A percentile compares a stretch with the other conserved stretches of the same genome.
Evolutionary conservation across 2,888 invertebrate species (phyloP).

Genomic region (Cistogaster globosa): DNA sequence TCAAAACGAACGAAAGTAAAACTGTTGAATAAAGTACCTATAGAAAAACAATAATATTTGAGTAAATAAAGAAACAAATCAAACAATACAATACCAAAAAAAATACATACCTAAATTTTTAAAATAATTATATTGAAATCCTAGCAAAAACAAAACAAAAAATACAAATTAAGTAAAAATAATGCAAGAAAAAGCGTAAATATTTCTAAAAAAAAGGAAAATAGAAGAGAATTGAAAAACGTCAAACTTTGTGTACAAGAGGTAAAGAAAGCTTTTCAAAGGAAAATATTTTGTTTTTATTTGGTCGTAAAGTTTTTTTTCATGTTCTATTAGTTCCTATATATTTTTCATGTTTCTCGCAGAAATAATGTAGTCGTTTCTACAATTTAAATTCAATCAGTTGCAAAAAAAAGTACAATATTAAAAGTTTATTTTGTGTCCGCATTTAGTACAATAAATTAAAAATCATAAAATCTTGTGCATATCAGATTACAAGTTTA

Average conservation of each 20-base stretch:
- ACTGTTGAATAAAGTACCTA: constrained; percentile 70
- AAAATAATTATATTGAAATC: constrained; percentile 28
- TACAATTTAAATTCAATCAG: too few relatives aligned
- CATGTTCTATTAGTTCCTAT: too few relatives aligned
- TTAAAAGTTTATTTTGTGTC: too few relatives aligned
- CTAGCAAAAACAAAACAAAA: constrained; percentile 33
- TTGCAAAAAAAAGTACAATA: too few relatives aligned
- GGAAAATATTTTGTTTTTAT: background rate
- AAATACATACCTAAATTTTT: constrained; percentile 36
- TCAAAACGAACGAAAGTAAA: constrained; percentile 39
- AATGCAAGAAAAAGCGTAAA: constrained; percentile 66
- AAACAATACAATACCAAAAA: constrained; percentile 39
- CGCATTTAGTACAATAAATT: too few relatives aligned
- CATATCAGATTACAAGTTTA: too few relatives aligned
- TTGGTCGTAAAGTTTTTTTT: too few relatives aligned
- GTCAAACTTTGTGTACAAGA: background rate
- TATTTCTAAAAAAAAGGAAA: constrained; percentile 64
- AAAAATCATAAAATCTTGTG: too few relatives aligned
- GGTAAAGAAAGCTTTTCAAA: background rate
- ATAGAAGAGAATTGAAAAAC: constrained; percentile 1
- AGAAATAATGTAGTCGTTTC: too few relatives aligned
- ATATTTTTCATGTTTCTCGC: too few relatives aligned
- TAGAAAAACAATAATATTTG: constrained; percentile 70
- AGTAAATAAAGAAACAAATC: constrained; percentile 34
- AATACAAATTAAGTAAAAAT: constrained; percentile 61